Base-by-base conservation (phyloP, 2,797 vertebrate genomes). In the Sylvia borin region DNA sequence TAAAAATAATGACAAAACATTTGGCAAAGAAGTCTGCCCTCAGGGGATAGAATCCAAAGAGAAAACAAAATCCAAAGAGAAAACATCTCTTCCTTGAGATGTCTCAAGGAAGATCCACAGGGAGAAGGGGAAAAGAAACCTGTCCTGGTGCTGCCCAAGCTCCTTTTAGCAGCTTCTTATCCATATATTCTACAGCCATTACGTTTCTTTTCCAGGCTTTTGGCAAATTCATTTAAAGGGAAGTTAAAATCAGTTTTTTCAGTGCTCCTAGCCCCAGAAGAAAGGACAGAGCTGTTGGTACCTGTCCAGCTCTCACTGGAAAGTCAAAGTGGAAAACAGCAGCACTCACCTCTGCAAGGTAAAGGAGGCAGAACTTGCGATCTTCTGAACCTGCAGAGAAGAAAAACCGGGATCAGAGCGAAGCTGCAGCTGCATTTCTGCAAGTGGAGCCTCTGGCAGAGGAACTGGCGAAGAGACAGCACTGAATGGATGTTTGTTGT, bases 271-370 rank as follows among this genome's bases (percentile, higher is more conserved):
- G 29, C 38, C 50, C 72, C 89, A 75, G 62, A 48, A 83, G 67
- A 75, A 47, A 74, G 58, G 55, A 71, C 73, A 34, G 80, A 71
- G 72, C 21, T 67, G 13, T 53, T 21, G 72, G 66, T 3, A 38
- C 2, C 2, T 53, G 60, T 3, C 50, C 43, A 60, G 74, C 38
- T 72, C 68, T 61, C 76, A 24, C 20, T 11, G 29, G 38, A 15
- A 71, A 87, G 72, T 45, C 62, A 18, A 87, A 34, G 9, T 21
- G 57, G 43, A 66, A 70, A 95, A 34, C 16, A 61, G 58, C 38
- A 91, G 11, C 58, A 97, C 99, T 99, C 98, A 99, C 99, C 99
- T 99, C 99, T 3, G 99, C 99, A 92, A 99, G 98, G 97, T 99
- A 99, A 93, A 99, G 99, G 92, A 99, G 96, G 94, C 99, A 99